Evolutionary conservation across 1,140 invertebrate genomes (phyloP).

Genomic region (Potamilus streckersoni): DNA sequence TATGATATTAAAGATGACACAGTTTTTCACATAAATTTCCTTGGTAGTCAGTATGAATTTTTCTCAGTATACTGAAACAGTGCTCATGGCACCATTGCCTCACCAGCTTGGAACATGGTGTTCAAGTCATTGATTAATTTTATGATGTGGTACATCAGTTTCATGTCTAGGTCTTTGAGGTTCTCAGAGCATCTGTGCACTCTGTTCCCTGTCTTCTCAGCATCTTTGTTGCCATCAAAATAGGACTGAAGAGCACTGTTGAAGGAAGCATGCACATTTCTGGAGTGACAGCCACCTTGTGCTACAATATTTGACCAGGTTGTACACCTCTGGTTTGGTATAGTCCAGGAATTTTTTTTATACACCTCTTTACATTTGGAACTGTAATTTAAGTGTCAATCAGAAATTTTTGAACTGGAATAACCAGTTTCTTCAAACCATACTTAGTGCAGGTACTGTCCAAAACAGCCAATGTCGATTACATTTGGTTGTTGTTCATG

Average conservation of each 20-base stretch:
- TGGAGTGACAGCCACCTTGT: too few relatives aligned
- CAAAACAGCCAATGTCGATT: slow-evolving; percentile 9
- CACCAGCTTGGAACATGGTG: too few relatives aligned
- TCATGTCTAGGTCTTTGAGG: neutral
- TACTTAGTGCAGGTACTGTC: neutral
- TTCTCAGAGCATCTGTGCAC: slow-evolving; percentile 6
- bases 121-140: too few relatives aligned
- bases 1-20: too few relatives aligned
- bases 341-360: slow-evolving; percentile 24
- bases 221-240: slow-evolving; percentile 24
- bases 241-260: slow-evolving; percentile 7
- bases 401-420: slow-evolving; percentile 10
- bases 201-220: slow-evolving; percentile 14
- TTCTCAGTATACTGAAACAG: too few relatives aligned
- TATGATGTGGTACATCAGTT: too few relatives aligned
- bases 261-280: too few relatives aligned
- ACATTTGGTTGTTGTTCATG: neutral
- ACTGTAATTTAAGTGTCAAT: slow-evolving; percentile 25
- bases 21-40: too few relatives aligned
- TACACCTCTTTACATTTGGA: slow-evolving; percentile 21
- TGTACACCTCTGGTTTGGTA: slow-evolving; percentile 19
- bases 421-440: slow-evolving; percentile 1
- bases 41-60: too few relatives aligned
- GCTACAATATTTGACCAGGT: slow-evolving; percentile 24
- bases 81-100: too few relatives aligned